Base-by-base conservation (phyloP, 2,113 vertebrate genomes). In the Aythya baeri region DNA sequence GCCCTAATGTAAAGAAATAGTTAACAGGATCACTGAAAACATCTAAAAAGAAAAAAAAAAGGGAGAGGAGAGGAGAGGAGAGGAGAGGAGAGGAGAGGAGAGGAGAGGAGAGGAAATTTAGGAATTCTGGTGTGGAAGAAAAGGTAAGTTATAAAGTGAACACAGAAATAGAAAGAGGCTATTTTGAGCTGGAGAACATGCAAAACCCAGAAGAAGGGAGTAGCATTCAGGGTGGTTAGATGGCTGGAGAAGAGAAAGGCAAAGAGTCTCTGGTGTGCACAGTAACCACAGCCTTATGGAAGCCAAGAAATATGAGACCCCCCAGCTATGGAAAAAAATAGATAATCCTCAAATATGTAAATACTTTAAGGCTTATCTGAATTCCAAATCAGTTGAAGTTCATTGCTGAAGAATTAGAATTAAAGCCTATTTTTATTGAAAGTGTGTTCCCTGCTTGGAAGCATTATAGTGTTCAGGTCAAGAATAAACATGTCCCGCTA, bases 271-370 rank as follows among this genome's bases (percentile, higher is more conserved):
- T 50, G 50, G 36, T 63, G 41, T 38, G 36, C 44, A 11, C 25
- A 77, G 41, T 34, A 59, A 70, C 27, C 44, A 63, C 67, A 79
- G 44, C 32, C 34, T 79, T 58, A 36, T 22, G 74, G 68, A 89
- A 95, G 5, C 49, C 46, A 79, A 62, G 17, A 94, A 73, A 9
- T 29, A 46, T 76, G 72, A 89, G 75, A 83, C 72, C 54, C 38
- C 7, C 27, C 67, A 63, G 78, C 67, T 55, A 91, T 11, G 83
- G 80, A 97, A 97, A 94, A 87, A 89, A 22, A 17, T 36, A 88
- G 84, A 91, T 96, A 95, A 96, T 93, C 80, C 93, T 85, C 65
- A 96, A 94, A 92, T 96, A 96, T 80, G 72, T 83, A 93, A 96
- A 93, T 89, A 14, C 32, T 81, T 93, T 89, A 66, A 82, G 89